Conservation (phyloP, 2,797 vertebrate genomes). For the Chrosomus eos region DNA sequence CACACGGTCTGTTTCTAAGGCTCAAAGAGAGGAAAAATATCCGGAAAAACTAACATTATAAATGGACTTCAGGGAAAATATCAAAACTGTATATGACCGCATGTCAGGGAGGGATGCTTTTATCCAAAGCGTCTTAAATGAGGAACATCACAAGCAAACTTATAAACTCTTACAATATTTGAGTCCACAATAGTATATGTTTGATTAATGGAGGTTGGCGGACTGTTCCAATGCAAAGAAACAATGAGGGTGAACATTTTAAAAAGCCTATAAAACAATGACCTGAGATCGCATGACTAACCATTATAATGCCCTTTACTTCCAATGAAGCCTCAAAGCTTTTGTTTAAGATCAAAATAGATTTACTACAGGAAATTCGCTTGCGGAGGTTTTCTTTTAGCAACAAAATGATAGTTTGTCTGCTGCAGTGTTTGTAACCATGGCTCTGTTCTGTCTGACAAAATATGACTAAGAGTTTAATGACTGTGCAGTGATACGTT, state of each 20-base stretch:
- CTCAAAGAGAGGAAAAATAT: background rate
- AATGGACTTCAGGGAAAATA: background rate
- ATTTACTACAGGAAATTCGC: conserved; percentile 67
- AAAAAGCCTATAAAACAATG: background rate
- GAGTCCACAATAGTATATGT: background rate
- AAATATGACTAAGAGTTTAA: conserved; percentile 47
- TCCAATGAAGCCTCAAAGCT: conserved; percentile 66
- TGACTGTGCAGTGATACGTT: conserved; percentile 38
- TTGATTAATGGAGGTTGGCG: background rate
- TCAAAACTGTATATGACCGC: background rate
- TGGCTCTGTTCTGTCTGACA: conserved; percentile 35
- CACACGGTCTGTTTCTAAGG: background rate
- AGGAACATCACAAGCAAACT: background rate
- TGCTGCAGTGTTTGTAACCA: conserved; percentile 43
- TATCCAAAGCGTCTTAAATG: background rate
- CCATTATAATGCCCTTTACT: conserved; percentile 56
- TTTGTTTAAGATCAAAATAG: conserved; percentile 57
- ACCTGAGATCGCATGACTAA: conserved; percentile 13
- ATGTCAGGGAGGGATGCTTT: background rate
- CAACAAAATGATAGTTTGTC: conserved; percentile 61
- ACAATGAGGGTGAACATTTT: background rate
- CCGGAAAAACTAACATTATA: background rate
- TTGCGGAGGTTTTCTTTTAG: conserved; percentile 74
- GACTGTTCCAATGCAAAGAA: background rate
- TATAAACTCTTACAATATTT: background rate